Evolutionary conservation across 2,797 vertebrate genomes (phyloP).

Genomic region (Loriculus beryllinus): DNA sequence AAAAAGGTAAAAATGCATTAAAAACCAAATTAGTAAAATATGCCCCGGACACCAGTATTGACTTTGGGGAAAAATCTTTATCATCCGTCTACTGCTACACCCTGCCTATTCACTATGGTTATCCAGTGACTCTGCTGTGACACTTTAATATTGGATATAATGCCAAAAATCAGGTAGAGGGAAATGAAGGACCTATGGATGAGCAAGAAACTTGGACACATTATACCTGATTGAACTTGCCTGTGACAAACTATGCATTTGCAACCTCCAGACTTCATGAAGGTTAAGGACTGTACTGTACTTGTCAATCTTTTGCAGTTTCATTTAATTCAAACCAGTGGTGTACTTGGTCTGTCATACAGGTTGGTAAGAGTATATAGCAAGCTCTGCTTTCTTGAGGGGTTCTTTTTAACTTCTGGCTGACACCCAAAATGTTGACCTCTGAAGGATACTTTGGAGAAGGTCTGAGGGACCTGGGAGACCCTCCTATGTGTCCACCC

Average conservation of each 20-base stretch:
- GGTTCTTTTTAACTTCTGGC: neutral
- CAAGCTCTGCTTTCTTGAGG: neutral
- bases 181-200: neutral
- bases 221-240: neutral
- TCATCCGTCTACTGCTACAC: neutral
- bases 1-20: conserved; percentile 4
- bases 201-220: neutral
- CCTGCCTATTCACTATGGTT: neutral
- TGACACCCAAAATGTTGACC: neutral
- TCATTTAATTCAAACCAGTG: neutral
- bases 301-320: neutral
- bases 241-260: neutral
- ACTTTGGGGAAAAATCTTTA: conserved; percentile 22
- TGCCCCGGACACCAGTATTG: neutral
- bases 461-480: neutral
- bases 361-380: neutral
- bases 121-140: neutral
- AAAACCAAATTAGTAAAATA: conserved; percentile 41
- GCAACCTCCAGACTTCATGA: neutral
- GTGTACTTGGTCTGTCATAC: neutral
- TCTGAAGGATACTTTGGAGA: neutral
- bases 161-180: neutral
- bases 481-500: neutral
- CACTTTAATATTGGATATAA: neutral
- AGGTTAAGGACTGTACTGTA: neutral